Conservation (phyloP, 2,888 invertebrate species). For the Meghimatium bilineatum region DNA sequence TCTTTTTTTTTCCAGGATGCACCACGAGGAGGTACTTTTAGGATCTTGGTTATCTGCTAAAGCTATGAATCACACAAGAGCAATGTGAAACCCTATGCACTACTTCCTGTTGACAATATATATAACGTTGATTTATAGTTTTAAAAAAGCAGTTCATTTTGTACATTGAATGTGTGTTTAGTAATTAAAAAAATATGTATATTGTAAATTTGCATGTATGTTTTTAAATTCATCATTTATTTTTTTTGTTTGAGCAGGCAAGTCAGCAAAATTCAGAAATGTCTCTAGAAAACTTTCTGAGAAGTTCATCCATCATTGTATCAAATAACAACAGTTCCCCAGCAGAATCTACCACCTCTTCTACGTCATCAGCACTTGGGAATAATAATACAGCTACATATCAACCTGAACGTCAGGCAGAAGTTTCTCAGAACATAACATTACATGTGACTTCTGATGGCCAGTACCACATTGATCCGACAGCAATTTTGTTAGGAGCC, state of each 20-base stretch:
- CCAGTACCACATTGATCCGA: constrained; percentile 27
- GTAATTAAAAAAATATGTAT: no score
- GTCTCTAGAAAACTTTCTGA: constrained; percentile 28
- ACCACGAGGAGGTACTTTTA: no score
- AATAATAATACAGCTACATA: background rate
- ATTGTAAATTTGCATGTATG: no score
- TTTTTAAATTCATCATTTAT: no score
- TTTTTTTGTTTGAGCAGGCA: background rate
- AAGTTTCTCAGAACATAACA: constrained; percentile 34
- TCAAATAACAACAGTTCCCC: background rate
- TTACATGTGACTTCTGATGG: constrained; percentile 29
- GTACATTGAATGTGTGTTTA: no score
- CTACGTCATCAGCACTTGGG: constrained; percentile 43
- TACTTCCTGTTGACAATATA: no score
- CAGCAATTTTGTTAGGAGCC: background rate
- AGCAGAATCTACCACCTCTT: constrained; percentile 1
- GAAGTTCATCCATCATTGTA: background rate
- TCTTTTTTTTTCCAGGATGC: no score
- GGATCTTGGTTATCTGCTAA: no score
- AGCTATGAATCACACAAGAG: no score
- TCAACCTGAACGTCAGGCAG: background rate
- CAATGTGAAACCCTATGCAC: no score
- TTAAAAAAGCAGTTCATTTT: no score
- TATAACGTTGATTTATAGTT: no score
- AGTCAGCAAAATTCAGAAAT: constrained; percentile 11